These are phyloP conservation scores for Hymenochirus boettgeri DNA, from an alignment of 2,113 vertebrate species.

Conservation along the genomic window DNA sequence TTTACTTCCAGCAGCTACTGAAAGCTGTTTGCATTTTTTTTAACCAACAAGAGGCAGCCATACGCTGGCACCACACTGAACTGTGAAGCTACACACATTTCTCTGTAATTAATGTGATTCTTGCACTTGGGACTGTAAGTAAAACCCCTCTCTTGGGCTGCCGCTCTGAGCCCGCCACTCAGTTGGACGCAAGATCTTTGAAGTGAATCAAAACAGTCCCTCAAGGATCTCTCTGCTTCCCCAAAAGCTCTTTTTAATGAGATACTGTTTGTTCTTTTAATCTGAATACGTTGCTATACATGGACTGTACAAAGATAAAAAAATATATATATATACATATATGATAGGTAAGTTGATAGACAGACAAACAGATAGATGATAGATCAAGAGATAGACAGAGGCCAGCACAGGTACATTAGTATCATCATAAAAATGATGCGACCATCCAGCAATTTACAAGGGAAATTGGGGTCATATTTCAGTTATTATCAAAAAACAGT, in stretches of 20 bases:
- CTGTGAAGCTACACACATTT: neutral
- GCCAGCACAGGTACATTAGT: no score
- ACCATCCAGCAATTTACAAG: no score
- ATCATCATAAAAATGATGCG: no score
- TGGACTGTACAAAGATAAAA: no score
- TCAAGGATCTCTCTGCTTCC: constrained; percentile 29
- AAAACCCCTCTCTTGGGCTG: constrained; percentile 19
- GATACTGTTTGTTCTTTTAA: constrained; percentile 10
- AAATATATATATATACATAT: no score
- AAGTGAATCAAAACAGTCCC: constrained; percentile 37
- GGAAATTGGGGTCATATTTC: no score
- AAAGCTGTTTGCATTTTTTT: constrained; percentile 29
- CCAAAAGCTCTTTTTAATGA: constrained; percentile 19
- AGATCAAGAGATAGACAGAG: no score
- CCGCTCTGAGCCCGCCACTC: constrained; percentile 5
- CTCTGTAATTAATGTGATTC: constrained; percentile 31
- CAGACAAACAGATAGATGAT: no score
- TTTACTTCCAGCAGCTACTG: constrained; percentile 26
- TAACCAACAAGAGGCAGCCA: constrained; percentile 1
- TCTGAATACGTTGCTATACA: no score
- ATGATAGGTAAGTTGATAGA: no score
- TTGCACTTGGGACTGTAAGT: constrained; percentile 26
- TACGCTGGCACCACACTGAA: constrained; percentile 35
- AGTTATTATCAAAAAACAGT: no score
- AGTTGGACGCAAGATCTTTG: constrained; percentile 33